Evolutionary conservation across 2,113 vertebrate genomes (phyloP).

Genomic region (Arizona elegans): DNA sequence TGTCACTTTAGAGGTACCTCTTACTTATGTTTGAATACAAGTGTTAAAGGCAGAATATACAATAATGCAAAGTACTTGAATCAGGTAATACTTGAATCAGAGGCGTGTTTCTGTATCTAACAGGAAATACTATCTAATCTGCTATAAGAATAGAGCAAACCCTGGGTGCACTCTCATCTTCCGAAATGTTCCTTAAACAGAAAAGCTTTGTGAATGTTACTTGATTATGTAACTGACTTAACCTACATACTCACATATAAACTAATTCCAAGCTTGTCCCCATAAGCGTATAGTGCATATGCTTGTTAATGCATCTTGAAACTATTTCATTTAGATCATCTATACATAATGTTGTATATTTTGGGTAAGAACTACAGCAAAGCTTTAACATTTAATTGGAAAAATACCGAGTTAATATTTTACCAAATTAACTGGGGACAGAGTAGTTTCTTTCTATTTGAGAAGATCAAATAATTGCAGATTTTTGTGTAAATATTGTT

Average conservation of each 20-base stretch:
- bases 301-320: neutral
- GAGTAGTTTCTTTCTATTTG: neutral
- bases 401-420: neutral
- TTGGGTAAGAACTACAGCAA: neutral
- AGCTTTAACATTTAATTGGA: neutral
- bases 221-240: neutral
- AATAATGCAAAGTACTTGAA: neutral
- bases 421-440: neutral
- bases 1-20: neutral
- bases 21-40: neutral
- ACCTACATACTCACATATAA: rapidly evolving
- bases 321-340: neutral
- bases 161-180: neutral
- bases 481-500: neutral
- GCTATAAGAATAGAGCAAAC: neutral
- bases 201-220: neutral
- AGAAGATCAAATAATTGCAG: neutral
- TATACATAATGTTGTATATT: neutral
- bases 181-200: neutral
- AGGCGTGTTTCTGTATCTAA: neutral
- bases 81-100: neutral
- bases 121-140: neutral
- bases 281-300: neutral
- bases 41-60: neutral
- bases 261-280: neutral